Percentiles rank a stretch among this genome's conserved stretches.
These are phyloP conservation scores for Takifugu bimaculatus DNA, from an alignment of 2,113 vertebrate species.

Conservation along the genomic window DNA sequence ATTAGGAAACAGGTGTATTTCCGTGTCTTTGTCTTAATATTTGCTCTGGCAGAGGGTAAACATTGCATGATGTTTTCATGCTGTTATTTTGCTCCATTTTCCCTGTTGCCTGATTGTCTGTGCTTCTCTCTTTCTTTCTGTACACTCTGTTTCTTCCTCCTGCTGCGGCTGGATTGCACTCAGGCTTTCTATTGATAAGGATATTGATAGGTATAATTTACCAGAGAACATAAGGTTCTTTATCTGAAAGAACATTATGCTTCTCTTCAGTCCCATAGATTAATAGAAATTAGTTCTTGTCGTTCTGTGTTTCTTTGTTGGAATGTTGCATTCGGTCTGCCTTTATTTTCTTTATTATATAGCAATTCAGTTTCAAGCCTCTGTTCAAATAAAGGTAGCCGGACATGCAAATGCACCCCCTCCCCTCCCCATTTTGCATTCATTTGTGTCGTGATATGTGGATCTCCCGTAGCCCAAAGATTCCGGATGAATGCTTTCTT, in stretches of 20 bases:
- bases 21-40: slow-evolving; percentile 19
- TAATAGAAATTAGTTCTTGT: slow-evolving; percentile 34
- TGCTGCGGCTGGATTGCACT: slow-evolving; percentile 81
- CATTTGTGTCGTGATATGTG: slow-evolving; percentile 24
- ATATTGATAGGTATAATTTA: slow-evolving; percentile 93
- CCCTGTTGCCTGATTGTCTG: slow-evolving; percentile 63
- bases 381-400: slow-evolving; percentile 14
- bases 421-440: not conserved
- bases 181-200: slow-evolving; percentile 99
- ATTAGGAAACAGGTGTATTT: not conserved
- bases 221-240: slow-evolving; percentile 76
- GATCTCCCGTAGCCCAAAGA: slow-evolving; percentile 16
- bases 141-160: slow-evolving; percentile 60
- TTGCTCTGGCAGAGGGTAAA: slow-evolving; percentile 19
- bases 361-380: too few species aligned
- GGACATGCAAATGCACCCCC: slow-evolving; percentile 30
- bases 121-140: slow-evolving; percentile 59
- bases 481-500: slow-evolving; percentile 18
- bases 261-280: slow-evolving; percentile 37
- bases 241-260: slow-evolving; percentile 75
- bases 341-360: slow-evolving; percentile 19
- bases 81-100: slow-evolving; percentile 50
- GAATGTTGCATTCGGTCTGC: slow-evolving; percentile 36
- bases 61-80: slow-evolving; percentile 49
- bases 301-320: slow-evolving; percentile 22